These are phyloP conservation scores for Zelostemma sp. DNA, from an alignment of 1,140 invertebrate species.

Conservation along the genomic window DNA sequence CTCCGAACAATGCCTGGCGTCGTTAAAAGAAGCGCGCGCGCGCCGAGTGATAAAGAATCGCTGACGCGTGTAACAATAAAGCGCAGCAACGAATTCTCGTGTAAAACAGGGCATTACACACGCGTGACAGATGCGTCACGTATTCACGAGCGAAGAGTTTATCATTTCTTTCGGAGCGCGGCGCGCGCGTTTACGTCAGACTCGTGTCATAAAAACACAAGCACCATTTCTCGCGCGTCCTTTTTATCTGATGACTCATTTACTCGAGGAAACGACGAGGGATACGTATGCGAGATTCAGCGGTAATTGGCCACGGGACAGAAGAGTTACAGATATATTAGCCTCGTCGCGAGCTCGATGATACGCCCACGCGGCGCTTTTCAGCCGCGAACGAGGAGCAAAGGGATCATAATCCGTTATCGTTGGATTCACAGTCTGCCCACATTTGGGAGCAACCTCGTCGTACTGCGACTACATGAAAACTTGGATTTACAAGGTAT, in stretches of 20 bases:
- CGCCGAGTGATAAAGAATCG: constrained; percentile 49
- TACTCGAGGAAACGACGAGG: background rate
- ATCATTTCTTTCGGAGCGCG: background rate
- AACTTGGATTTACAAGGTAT: constrained; percentile 46
- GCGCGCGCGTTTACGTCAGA: background rate
- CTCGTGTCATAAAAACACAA: background rate
- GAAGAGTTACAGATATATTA: constrained; percentile 36
- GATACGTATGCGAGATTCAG: constrained; percentile 15
- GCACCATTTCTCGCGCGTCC: no score
- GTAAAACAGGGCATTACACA: constrained; percentile 33
- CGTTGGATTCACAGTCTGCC: constrained; percentile 30
- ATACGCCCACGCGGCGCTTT: constrained; percentile 19
- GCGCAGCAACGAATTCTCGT: constrained; percentile 39
- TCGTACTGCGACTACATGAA: constrained; percentile 15
- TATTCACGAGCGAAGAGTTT: no score
- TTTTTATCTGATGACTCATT: constrained; percentile 4
- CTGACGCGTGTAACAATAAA: constrained; percentile 40
- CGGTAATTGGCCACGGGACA: constrained; percentile 29
- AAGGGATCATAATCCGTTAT: constrained; percentile 32
- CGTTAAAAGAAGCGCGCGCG: constrained; percentile 50
- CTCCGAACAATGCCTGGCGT: constrained; percentile 48
- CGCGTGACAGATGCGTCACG: no score
- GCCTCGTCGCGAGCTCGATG: constrained; percentile 23
- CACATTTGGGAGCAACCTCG: constrained; percentile 34
- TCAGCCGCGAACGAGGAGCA: constrained; percentile 29